Base-by-base conservation (phyloP, 2,797 vertebrate species). In the Pogoniulus pusillus region DNA sequence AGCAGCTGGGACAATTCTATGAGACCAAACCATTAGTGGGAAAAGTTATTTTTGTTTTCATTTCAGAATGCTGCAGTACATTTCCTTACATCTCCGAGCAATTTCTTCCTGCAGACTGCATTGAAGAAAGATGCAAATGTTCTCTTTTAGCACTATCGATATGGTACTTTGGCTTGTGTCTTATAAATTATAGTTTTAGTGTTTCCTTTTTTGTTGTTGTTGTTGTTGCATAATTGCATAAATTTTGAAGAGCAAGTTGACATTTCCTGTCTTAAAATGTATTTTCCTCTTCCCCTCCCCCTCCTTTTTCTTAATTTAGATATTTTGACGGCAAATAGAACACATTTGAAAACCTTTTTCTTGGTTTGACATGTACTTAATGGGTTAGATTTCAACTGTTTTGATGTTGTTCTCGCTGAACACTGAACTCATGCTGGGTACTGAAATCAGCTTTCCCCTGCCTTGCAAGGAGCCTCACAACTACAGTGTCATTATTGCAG, bases 1-100 rank as follows among this genome's bases (percentile, higher is more conserved):
- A 96, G 92, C 95, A 97, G 92, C 95, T 96, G 95, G 70, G 87
- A 73, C 41, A 57, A 84, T 97, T 96, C 79, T 93, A 16, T 88
- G 59, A 89, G 88, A 97, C 79, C 63, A 15, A 93, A 49, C 22
- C 39, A 74, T 85, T 94, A 93, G 35, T 41, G 39, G 80, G 88
- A 68, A 41, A 91, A 97, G 94, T 92, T 85, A 93, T 93, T 96
- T 96, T 93, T 93, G 96, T 96, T 93, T 23, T 47, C 11, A 47
- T 12, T 47, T 47, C 76, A 69, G 54, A 84, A 91, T 93, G 60
- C 85, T 88, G 54, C 86, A 87, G 35, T 65, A 79, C 57, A 78
- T 30, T 94, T 96, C n/a, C 69, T 96, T 83, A 91, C 51, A 81
- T 86, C 75, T 94, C 69, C 84, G 87, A 72, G 14, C 62, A 95